These are phyloP conservation scores for Mongoloraphidia duomilia DNA, from an alignment of 2,888 invertebrate genomes.

Conservation along the genomic window DNA sequence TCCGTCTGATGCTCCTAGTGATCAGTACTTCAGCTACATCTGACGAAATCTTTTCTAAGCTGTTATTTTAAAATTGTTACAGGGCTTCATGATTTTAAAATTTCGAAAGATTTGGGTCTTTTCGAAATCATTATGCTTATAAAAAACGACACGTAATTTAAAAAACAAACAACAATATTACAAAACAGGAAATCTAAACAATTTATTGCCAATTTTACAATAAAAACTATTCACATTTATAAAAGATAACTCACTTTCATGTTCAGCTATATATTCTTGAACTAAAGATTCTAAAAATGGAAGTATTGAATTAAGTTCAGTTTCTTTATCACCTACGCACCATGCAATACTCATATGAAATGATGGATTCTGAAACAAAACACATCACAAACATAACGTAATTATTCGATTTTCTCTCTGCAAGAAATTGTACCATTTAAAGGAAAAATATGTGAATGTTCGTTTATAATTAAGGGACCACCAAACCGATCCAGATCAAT, in stretches of 20 bases:
- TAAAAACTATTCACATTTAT: constrained; percentile 38
- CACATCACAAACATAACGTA: background rate
- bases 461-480: background rate
- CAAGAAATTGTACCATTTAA: background rate
- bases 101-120: too few species aligned
- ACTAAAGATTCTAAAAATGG: constrained; percentile 35
- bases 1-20: too few species aligned
- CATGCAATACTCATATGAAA: constrained; percentile 77
- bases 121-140: too few species aligned
- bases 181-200: constrained; percentile 40
- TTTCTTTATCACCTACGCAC: constrained; percentile 53
- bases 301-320: constrained; percentile 32
- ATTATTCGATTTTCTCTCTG: background rate
- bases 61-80: too few species aligned
- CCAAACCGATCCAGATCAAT: too few species aligned
- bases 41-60: too few species aligned
- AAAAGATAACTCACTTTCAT: constrained; percentile 30
- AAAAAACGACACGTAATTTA: too few species aligned
- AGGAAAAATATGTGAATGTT: constrained; percentile 2
- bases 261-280: constrained; percentile 23
- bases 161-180: too few species aligned
- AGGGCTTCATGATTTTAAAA: too few species aligned
- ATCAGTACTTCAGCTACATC: too few species aligned
- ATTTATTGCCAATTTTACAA: constrained; percentile 66
- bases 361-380: constrained; percentile 54